Evolutionary conservation across 2,797 vertebrate genomes (phyloP).

Genomic region (Myotis pilosus): DNA sequence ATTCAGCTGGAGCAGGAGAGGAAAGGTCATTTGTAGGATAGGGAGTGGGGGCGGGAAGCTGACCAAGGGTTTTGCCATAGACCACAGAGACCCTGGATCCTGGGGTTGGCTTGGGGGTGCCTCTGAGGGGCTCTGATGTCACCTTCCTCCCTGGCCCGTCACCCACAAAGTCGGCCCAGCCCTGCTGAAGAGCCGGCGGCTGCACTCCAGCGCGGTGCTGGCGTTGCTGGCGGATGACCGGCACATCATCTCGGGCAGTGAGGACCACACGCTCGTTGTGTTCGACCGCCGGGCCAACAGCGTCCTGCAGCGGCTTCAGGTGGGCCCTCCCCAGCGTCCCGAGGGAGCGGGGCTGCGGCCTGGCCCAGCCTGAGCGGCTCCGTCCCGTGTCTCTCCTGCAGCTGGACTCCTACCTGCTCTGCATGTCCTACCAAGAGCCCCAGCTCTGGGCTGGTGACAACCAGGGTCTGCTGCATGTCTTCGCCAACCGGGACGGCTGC

Average conservation of each 20-base stretch:
- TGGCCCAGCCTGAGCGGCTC: neutral
- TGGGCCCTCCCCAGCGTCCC: conserved; percentile 54
- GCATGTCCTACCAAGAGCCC: conserved; percentile 89
- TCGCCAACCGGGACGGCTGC: conserved; percentile 84
- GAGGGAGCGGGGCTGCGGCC: neutral
- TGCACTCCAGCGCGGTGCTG: conserved; percentile 89
- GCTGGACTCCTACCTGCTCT: conserved; percentile 91
- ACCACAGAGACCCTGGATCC: neutral
- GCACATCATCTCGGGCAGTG: conserved; percentile 92
- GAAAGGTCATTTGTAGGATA: neutral
- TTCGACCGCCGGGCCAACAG: conserved; percentile 90
- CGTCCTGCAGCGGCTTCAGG: conserved; percentile 88
- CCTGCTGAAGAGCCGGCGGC: conserved; percentile 87
- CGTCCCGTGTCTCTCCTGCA: conserved; percentile 57
- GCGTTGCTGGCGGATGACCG: conserved; percentile 89
- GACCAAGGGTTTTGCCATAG: neutral
- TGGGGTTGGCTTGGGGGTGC: neutral
- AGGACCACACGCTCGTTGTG: conserved; percentile 90
- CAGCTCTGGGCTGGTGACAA: conserved; percentile 95
- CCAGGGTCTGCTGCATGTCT: conserved; percentile 88
- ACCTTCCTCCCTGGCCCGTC: conserved; percentile 51
- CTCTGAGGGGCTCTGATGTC: neutral
- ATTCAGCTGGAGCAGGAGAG: neutral
- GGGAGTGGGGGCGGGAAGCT: rapidly evolving
- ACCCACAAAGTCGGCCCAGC: conserved; percentile 82